Percentiles rank a stretch among this genome's conserved stretches.
These are phyloP conservation scores for Eleginops maclovinus DNA, from an alignment of 2,113 vertebrate genomes.

Conservation along the genomic window DNA sequence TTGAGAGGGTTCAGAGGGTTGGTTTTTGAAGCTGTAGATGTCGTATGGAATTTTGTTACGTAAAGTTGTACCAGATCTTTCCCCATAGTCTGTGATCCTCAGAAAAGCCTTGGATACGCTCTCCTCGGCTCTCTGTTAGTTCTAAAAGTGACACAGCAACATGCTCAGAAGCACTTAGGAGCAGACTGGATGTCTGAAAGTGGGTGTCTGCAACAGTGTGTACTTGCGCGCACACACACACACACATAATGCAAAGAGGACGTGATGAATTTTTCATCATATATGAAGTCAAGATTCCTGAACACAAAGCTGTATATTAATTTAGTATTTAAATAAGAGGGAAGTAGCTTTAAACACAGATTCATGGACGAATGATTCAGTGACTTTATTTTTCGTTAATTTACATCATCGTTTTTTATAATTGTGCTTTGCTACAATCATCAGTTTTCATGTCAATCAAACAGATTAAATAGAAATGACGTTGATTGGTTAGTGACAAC, in stretches of 20 bases:
- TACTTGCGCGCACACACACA: background rate
- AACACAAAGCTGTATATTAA: background rate
- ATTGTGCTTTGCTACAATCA: too few species aligned
- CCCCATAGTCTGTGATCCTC: background rate
- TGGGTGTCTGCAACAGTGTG: slow-evolving; percentile 25
- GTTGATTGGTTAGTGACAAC: background rate
- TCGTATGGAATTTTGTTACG: background rate
- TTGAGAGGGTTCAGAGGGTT: background rate
- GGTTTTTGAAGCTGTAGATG: background rate
- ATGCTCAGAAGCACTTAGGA: slow-evolving; percentile 44
- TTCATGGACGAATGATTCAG: background rate
- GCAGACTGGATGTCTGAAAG: slow-evolving; percentile 47
- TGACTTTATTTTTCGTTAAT: too few species aligned
- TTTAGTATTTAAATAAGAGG: background rate
- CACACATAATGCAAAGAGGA: slow-evolving; percentile 4
- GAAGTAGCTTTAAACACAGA: background rate
- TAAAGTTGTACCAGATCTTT: background rate
- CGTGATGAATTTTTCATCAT: slow-evolving; percentile 60
- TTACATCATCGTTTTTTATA: too few species aligned
- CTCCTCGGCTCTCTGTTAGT: background rate
- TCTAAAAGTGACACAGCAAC: slow-evolving; percentile 25
- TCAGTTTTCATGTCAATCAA: too few species aligned
- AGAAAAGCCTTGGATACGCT: background rate
- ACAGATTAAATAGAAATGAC: too few species aligned
- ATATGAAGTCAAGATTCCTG: slow-evolving; percentile 27